phyloP scores from a whole-genome alignment of 2,888 invertebrate species.

The Dusona sp. region DNA sequence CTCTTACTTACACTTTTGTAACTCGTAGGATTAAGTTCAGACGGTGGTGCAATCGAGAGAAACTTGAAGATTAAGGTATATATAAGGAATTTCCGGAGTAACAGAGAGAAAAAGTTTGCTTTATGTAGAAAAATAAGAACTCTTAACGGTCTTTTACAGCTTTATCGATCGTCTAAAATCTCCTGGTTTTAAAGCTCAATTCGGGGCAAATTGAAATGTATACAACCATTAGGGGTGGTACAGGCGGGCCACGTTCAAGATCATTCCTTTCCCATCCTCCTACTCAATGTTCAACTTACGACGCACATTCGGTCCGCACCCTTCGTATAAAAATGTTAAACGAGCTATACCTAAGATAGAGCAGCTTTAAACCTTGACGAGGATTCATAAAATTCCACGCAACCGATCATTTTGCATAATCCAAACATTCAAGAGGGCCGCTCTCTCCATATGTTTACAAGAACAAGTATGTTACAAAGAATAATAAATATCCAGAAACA shows the following conservation, averaged over 20 bases:
- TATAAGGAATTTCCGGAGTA: constrained; percentile 4
- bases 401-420: constrained; percentile 44
- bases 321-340: constrained; percentile 42
- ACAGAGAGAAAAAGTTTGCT: constrained; percentile 21
- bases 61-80: constrained; percentile 53
- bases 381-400: constrained; percentile 49
- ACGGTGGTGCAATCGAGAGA: constrained; percentile 27
- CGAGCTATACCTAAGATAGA: constrained; percentile 4
- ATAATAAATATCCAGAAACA: background rate
- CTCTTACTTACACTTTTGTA: constrained; percentile 26
- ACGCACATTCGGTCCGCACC: constrained; percentile 13
- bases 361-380: constrained; percentile 10
- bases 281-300: constrained; percentile 28
- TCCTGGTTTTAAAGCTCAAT: constrained; percentile 31
- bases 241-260: constrained; percentile 11
- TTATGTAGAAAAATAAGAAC: constrained; percentile 15
- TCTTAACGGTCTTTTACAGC: constrained; percentile 28
- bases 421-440: constrained; percentile 4
- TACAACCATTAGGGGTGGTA: constrained; percentile 27
- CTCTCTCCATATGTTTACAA: background rate
- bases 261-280: constrained; percentile 2
- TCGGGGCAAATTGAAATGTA: constrained; percentile 19
- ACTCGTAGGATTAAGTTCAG: constrained; percentile 22
- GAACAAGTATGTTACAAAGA: background rate
- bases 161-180: constrained; percentile 50